Conservation (phyloP, 2,797 vertebrate genomes). For the Cetoscarus ocellatus region DNA sequence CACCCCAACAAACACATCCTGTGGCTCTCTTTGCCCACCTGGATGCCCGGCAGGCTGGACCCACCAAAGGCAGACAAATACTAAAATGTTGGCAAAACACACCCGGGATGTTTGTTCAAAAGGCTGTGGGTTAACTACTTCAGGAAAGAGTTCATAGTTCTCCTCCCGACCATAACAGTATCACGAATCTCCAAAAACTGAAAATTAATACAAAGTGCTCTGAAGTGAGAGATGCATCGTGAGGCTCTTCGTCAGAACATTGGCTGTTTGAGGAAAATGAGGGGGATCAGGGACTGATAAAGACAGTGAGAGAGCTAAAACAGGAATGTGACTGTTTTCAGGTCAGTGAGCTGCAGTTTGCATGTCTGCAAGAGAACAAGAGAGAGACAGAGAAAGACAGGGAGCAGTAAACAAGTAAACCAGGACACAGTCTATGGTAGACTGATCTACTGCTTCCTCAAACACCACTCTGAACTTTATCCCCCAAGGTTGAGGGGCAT, state of each 20-base stretch:
- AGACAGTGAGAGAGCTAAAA: constrained; percentile 68
- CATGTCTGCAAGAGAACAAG: constrained; percentile 37
- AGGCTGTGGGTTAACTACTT: constrained; percentile 12
- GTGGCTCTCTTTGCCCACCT: constrained; percentile 67
- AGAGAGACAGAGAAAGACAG: constrained; percentile 41
- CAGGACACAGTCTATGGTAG: constrained; percentile 61
- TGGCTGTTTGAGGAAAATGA: constrained; percentile 54
- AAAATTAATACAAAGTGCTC: constrained; percentile 62
- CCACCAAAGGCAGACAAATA: constrained; percentile 42
- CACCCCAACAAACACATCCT: constrained; percentile 10
- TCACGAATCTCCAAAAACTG: constrained; percentile 26
- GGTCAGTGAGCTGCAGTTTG: constrained; percentile 81
- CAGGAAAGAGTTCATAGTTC: constrained; percentile 23
- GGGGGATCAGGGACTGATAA: constrained; percentile 55
- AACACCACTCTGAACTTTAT: constrained; percentile 53
- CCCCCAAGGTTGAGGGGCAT: constrained; percentile 44
- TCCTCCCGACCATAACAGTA: not conserved
- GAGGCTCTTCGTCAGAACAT: constrained; percentile 41
- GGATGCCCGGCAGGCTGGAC: constrained; percentile 51
- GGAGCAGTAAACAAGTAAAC: constrained; percentile 67
- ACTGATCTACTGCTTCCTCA: constrained; percentile 56
- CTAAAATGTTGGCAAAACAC: constrained; percentile 31
- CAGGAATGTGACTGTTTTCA: constrained; percentile 84
- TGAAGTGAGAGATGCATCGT: constrained; percentile 46
- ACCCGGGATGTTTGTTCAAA: constrained; percentile 35